Evolutionary conservation across 1,140 invertebrate genomes (phyloP), one percentile per base, ranked within the genome.

Genomic region (Maniola jurtina): DNA sequence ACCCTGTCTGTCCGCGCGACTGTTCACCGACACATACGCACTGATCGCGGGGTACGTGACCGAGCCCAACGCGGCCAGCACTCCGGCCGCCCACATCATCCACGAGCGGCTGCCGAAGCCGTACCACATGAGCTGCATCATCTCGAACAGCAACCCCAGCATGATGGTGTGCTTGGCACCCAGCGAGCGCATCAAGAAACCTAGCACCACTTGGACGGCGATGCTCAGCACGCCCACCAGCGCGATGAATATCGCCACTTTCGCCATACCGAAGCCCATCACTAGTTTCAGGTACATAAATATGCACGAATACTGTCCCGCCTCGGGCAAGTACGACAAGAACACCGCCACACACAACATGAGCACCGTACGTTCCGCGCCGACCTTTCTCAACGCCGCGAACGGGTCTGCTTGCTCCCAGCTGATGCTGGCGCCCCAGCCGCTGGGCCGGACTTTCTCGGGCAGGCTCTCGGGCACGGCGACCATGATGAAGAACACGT

Each of bases 31-130:
- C 42, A 99, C 98, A 92, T 99, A 99, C 40, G 99, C 97, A 91
- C 97, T 99, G 79, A 99, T 99, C n/a, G 98, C 98, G 56, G 99
- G 99, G 92, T 99, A 99, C 0, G 98, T 98, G 72, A 99, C 95
- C 67, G 96, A 97, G 71, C 97, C 98, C 63, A 99, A 93, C 11
- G 98, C 97, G 47, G 99, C 98, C 64, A 99, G 92, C 70, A 98
- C 93, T 61, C 99, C 99, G 56, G 98, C 98, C 40, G 96, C 96
- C 99, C 99, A 99, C 97, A 99, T 99, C 95, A 99, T 99, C 97
- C 92, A 93, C 47, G 92, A 92, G 64, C 92, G 89, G 76, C 92
- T 93, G 40, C 92, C 92, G 64, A 99, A 97, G 33, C 98, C 98
- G 88, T 98, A 99, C 96, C 98, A 99, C 91, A 98, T 95, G 35